These are phyloP conservation scores for Cerastis leucographa DNA, from an alignment of 2,888 invertebrate genomes.

Conservation along the genomic window DNA sequence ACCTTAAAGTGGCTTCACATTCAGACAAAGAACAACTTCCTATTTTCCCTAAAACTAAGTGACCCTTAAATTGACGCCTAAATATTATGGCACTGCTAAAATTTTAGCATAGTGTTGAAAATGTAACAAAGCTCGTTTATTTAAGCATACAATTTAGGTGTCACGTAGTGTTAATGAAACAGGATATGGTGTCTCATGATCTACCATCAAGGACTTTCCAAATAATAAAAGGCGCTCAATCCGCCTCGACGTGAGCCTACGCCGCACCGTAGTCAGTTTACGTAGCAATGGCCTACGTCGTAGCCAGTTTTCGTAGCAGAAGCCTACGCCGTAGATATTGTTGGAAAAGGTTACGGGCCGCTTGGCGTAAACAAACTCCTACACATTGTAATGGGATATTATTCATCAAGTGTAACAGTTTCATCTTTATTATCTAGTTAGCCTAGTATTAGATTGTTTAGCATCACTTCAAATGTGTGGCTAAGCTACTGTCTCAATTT, in stretches of 20 bases:
- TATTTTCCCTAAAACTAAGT: background rate
- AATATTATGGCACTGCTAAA: background rate
- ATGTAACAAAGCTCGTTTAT: background rate
- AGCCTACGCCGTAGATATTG: conserved; percentile 18
- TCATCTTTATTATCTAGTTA: conserved; percentile 1
- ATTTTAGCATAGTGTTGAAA: background rate
- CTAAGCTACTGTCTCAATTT: background rate
- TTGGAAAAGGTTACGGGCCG: background rate
- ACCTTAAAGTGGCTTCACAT: conserved; percentile 2
- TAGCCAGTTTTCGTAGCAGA: conserved; percentile 16
- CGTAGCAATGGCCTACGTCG: conserved; percentile 32
- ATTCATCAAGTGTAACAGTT: background rate
- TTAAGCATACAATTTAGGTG: background rate
- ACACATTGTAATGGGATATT: conserved; percentile 9
- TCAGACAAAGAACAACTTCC: background rate
- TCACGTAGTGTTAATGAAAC: background rate
- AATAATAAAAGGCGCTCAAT: background rate
- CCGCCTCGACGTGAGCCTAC: background rate
- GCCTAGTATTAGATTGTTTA: background rate
- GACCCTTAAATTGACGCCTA: background rate
- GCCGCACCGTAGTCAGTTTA: conserved; percentile 2
- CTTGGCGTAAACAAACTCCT: conserved; percentile 23
- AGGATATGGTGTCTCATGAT: background rate
- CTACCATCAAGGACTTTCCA: background rate
- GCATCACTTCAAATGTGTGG: background rate